Percentiles rank a stretch among this genome's conserved stretches.
Conservation (phyloP, 2,113 vertebrate genomes). For the Oreamnos americanus region DNA sequence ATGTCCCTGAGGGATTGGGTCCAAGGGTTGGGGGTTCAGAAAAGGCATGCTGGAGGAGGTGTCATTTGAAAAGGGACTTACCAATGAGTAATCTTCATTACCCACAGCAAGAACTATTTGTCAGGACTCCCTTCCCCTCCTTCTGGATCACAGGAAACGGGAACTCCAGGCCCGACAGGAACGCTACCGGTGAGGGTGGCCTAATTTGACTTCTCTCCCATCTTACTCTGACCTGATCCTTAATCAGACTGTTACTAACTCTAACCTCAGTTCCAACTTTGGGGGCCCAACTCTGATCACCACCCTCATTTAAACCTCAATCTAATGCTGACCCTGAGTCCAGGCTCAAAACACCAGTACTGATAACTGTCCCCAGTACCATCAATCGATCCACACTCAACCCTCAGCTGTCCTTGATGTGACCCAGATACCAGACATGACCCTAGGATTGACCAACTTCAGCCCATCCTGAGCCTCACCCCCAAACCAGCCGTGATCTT, state of each 20-base stretch:
- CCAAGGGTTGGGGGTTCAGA: not conserved
- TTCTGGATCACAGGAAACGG: constrained; percentile 68
- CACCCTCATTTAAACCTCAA: not conserved
- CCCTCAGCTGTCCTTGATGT: not conserved
- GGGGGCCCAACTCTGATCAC: not conserved
- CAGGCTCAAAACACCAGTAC: not conserved
- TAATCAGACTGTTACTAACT: not conserved
- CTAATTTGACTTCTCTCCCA: not conserved
- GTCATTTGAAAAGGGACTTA: not conserved
- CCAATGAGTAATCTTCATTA: not conserved
- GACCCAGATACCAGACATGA: not conserved
- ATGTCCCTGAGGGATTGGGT: not conserved
- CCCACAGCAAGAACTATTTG: constrained; percentile 68
- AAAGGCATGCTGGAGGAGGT: not conserved
- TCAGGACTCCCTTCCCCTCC: constrained; percentile 62
- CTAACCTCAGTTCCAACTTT: not conserved
- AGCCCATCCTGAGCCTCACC: not conserved
- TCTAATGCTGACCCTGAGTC: not conserved
- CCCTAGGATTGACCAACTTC: not conserved
- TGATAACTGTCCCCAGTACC: not conserved
- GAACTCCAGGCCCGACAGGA: constrained; percentile 64
- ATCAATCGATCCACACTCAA: not conserved
- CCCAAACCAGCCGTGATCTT: not conserved
- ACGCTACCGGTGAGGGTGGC: constrained; percentile 63
- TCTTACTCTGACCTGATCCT: not conserved